These are phyloP conservation scores for Phalacrocorax aristotelis DNA, from an alignment of 2,113 vertebrate genomes.

Conservation along the genomic window DNA sequence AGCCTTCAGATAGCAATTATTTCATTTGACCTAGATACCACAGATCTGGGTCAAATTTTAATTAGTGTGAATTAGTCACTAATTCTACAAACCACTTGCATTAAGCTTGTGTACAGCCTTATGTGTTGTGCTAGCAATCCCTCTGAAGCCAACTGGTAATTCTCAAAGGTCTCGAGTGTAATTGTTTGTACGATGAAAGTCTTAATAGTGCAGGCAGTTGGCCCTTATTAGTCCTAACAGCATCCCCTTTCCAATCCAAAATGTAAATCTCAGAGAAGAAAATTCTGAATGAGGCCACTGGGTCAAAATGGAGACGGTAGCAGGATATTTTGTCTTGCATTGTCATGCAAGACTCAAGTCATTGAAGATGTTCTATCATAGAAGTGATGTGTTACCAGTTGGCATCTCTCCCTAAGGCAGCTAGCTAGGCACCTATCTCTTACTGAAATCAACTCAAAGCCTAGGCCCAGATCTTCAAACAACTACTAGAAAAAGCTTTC, in stretches of 20 bases:
- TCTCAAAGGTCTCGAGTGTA: neutral
- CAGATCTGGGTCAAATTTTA: conserved; percentile 18
- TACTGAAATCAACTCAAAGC: neutral
- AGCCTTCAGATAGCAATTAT: neutral
- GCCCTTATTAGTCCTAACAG: neutral
- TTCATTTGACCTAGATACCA: neutral
- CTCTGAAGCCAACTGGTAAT: neutral
- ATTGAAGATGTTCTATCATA: accelerated
- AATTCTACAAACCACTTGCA: neutral
- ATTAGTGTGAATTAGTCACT: neutral
- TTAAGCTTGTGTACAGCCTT: neutral
- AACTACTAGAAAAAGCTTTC: neutral
- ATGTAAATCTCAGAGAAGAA: neutral
- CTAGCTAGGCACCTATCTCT: neutral
- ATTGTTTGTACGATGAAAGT: neutral
- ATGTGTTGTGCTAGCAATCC: neutral
- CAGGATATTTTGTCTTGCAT: neutral
- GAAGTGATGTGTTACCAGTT: neutral
- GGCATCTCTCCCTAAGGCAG: neutral
- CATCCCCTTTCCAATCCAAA: neutral
- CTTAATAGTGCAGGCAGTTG: neutral
- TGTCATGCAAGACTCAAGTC: neutral
- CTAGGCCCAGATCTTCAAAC: neutral
- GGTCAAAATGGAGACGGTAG: neutral
- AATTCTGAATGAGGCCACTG: neutral